phyloP scores from a whole-genome alignment of 2,113 vertebrate genomes.

The Forbesichthys agassizii region DNA sequence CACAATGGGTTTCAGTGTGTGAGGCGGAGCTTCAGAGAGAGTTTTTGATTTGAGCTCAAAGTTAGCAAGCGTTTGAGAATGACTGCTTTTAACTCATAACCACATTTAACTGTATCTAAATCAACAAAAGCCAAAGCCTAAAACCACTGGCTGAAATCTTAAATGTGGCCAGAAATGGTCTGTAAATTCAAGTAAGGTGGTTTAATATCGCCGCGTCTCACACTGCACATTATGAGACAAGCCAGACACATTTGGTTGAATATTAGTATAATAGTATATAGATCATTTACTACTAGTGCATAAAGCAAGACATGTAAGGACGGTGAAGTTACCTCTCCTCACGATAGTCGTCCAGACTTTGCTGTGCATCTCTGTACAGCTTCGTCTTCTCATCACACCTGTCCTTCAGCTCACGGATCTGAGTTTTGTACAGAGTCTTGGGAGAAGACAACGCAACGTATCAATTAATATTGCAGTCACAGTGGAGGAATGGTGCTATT shows the following conservation, averaged over 20 bases:
- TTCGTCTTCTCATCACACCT: conserved; percentile 90
- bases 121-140: not conserved
- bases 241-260: too few species aligned
- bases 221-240: not conserved
- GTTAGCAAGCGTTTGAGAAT: too few species aligned
- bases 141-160: not conserved
- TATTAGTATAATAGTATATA: too few species aligned
- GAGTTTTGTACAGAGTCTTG: conserved; percentile 95
- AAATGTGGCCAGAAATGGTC: not conserved
- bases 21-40: too few species aligned
- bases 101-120: not conserved
- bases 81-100: too few species aligned
- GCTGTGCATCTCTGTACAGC: conserved; percentile 84
- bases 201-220: not conserved
- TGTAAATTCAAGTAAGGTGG: not conserved
- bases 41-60: too few species aligned
- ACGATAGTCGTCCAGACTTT: conserved; percentile 86
- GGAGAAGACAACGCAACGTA: not conserved
- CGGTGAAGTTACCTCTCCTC: conserved; percentile 84
- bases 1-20: too few species aligned
- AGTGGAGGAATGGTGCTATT: too few species aligned
- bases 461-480: not conserved
- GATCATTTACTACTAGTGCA: too few species aligned
- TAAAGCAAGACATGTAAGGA: too few species aligned
- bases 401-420: conserved; percentile 92